phyloP scores from a whole-genome alignment of 2,797 vertebrate species.

The Morelia viridis region DNA sequence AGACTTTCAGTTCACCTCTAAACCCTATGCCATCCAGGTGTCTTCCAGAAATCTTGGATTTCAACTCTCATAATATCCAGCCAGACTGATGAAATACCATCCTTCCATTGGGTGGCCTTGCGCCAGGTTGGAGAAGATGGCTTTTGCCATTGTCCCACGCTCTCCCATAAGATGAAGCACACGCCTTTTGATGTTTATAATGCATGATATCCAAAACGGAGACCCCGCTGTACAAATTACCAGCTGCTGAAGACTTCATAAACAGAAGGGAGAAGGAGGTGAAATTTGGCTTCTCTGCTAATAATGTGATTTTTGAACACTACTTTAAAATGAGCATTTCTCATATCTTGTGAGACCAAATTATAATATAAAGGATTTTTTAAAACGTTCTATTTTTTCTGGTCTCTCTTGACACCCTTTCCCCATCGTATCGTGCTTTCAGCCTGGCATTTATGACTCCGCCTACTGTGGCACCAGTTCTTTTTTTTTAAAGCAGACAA shows the following conservation, averaged over 20 bases:
- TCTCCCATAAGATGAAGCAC: neutral
- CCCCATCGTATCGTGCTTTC: neutral
- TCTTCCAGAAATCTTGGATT: neutral
- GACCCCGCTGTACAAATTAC: neutral
- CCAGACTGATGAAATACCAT: neutral
- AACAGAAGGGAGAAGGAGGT: neutral
- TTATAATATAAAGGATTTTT: neutral
- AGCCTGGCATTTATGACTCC: neutral
- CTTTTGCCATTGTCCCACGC: neutral
- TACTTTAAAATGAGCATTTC: neutral
- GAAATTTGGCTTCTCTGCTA: neutral
- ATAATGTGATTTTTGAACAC: neutral
- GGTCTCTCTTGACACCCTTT: neutral
- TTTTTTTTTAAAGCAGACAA: neutral
- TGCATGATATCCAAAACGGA: neutral
- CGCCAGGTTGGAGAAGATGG: neutral
- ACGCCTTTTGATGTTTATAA: neutral
- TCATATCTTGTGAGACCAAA: neutral
- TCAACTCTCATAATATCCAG: neutral
- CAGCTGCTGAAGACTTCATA: neutral
- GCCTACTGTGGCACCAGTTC: neutral
- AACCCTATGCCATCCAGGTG: neutral
- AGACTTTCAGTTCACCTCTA: neutral
- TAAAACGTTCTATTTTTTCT: neutral
- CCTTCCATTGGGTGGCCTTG: neutral